Evolutionary conservation across 2,888 invertebrate genomes (phyloP), one percentile per base, ranked within the genome.

Genomic region (Dorcus parallelipipedus): DNA sequence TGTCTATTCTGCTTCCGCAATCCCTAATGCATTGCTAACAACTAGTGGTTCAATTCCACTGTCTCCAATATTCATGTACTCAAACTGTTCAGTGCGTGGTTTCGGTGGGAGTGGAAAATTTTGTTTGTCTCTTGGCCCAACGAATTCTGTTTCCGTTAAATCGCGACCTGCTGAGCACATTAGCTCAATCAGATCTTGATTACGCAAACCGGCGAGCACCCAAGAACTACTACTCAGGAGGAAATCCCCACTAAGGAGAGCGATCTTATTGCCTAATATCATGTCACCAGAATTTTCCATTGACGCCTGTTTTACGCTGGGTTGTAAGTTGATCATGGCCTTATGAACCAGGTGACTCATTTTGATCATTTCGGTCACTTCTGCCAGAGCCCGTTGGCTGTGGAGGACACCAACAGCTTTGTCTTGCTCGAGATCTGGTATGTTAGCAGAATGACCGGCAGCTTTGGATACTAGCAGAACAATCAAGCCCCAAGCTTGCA

Each of bases 331-430:
- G 17, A 95, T 91, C 59, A 96, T 82, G 3, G 88, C 77, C 67
- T 77, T 77, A 79, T 97, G 97, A 9, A 97, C 91, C 62, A 95
- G 81, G 76, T 94, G 91, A 17, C 95, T 93, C 0, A 95, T 95
- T 49, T 95, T 86, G 63, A 97, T 95, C 93, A 97, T 94, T 81
- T 97, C 97, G 0, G 93, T 93, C n/a, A 96, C 92, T 78, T 96
- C 96, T 0, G 96, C 96, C 52, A 97, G 78, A 2, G 90, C 91
- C 58, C 93, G 84, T 76, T 95, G 95, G 64, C 92, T 91, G 72
- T 93, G 89, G 39, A 93, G 76, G 0, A 93, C 91, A 2, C 93
- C 94, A 10, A 91, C 91, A 17, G 91, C 89, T 73, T 91, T 91
- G 68, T 93, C 93, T 76, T 90, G 89, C 72, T 92, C 91, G 83